These are phyloP conservation scores for Pelusios castaneus DNA, from an alignment of 2,113 vertebrate species.

Conservation along the genomic window DNA sequence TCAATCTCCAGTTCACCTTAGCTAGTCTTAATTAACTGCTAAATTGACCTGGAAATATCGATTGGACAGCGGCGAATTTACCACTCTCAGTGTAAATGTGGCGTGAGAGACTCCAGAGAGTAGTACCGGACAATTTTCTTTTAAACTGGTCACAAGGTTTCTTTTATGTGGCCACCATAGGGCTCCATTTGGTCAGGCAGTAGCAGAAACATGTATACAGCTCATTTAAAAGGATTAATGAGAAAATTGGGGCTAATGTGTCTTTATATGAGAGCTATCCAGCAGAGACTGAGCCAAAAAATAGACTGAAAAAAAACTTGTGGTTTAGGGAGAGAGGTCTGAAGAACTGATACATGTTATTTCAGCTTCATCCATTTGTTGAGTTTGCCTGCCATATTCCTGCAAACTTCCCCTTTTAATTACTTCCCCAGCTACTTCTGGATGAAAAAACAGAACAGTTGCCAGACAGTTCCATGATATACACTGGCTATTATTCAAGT, in stretches of 20 bases:
- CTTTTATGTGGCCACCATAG: background rate
- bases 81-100: too few relatives aligned
- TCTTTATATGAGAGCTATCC: background rate
- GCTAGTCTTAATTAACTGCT: too few relatives aligned
- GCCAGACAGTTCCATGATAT: background rate
- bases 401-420: background rate
- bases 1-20: too few relatives aligned
- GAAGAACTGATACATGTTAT: background rate
- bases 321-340: background rate
- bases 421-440: background rate
- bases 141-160: background rate
- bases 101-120: background rate
- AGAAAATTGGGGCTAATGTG: background rate
- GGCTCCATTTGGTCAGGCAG: background rate
- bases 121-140: background rate
- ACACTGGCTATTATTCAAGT: background rate
- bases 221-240: background rate
- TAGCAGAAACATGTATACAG: background rate
- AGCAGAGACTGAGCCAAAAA: background rate
- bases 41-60: too few relatives aligned
- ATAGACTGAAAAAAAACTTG: background rate
- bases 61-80: too few relatives aligned
- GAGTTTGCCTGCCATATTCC: background rate
- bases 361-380: background rate
- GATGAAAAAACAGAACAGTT: background rate